These are phyloP conservation scores for Drosophila pseudotakahashii DNA, from an alignment of 2,888 invertebrate genomes.

Conservation along the genomic window DNA sequence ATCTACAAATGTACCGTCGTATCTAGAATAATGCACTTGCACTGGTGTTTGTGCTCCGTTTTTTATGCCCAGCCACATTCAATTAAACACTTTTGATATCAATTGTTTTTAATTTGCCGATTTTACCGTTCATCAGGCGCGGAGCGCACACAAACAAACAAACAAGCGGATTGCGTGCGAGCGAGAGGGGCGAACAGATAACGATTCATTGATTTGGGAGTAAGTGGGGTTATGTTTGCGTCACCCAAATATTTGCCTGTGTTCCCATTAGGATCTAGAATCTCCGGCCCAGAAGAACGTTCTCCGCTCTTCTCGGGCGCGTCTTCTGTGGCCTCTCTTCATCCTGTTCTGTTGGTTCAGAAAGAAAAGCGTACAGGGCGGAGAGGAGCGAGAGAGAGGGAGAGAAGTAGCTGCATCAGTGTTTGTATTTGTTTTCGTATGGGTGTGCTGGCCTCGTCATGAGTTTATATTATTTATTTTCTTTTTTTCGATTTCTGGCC, in stretches of 20 bases:
- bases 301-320: constrained; percentile 21
- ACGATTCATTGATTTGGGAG: constrained; percentile 50
- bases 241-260: constrained; percentile 72
- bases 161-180: constrained; percentile 7
- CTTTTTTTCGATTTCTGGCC: constrained; percentile 23
- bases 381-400: background rate
- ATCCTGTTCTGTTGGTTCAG: constrained; percentile 8
- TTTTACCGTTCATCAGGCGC: constrained; percentile 40
- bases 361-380: constrained; percentile 2
- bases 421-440: constrained; percentile 7
- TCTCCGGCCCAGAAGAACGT: constrained; percentile 27
- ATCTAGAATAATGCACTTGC: constrained; percentile 43
- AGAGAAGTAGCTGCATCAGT: constrained; percentile 4
- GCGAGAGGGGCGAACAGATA: constrained; percentile 15
- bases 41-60: constrained; percentile 30
- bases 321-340: constrained; percentile 7
- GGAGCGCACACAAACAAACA: constrained; percentile 14
- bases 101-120: constrained; percentile 74
- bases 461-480: constrained; percentile 31
- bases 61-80: constrained; percentile 51
- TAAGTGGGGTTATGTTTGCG: constrained; percentile 77
- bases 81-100: constrained; percentile 69
- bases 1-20: constrained; percentile 58
- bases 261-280: constrained; percentile 42
- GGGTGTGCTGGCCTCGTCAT: constrained; percentile 35